Evolutionary conservation across 2,113 vertebrate genomes (phyloP).

Genomic region (Natator depressus): DNA sequence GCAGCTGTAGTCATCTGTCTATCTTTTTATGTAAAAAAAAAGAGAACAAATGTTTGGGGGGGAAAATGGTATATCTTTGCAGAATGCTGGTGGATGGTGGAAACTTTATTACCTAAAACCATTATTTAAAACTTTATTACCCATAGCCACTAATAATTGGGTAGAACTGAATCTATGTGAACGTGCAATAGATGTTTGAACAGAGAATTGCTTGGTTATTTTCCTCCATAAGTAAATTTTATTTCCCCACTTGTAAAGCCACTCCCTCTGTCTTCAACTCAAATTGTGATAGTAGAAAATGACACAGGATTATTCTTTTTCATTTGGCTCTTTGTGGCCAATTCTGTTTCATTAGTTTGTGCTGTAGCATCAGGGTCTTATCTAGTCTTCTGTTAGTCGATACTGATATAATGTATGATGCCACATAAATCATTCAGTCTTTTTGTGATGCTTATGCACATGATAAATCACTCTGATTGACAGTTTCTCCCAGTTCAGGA

Average conservation of each 20-base stretch:
- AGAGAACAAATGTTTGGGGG: background rate
- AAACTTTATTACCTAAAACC: background rate
- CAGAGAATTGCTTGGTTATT: background rate
- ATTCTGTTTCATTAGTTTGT: slow-evolving; percentile 19
- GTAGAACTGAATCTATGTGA: background rate
- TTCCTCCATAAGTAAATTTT: background rate
- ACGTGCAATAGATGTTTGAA: background rate
- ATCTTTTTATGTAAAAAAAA: background rate
- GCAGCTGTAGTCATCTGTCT: background rate
- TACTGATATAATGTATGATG: slow-evolving; percentile 40
- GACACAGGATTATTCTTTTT: background rate
- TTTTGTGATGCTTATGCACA: slow-evolving; percentile 52
- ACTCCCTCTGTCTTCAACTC: background rate
- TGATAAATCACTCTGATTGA: slow-evolving; percentile 64
- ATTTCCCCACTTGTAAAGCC: background rate
- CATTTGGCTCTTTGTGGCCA: background rate
- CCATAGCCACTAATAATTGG: background rate
- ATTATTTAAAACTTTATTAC: too few relatives aligned
- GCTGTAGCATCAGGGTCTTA: slow-evolving; percentile 35
- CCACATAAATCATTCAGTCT: slow-evolving; percentile 58
- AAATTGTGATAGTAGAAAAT: background rate
- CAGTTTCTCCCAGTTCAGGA: slow-evolving; percentile 57
- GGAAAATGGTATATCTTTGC: background rate
- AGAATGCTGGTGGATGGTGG: background rate
- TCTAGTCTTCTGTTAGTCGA: slow-evolving; percentile 58